Evolutionary conservation across 2,888 invertebrate species (phyloP).

Genomic region (Polydrusus tereticollis): DNA sequence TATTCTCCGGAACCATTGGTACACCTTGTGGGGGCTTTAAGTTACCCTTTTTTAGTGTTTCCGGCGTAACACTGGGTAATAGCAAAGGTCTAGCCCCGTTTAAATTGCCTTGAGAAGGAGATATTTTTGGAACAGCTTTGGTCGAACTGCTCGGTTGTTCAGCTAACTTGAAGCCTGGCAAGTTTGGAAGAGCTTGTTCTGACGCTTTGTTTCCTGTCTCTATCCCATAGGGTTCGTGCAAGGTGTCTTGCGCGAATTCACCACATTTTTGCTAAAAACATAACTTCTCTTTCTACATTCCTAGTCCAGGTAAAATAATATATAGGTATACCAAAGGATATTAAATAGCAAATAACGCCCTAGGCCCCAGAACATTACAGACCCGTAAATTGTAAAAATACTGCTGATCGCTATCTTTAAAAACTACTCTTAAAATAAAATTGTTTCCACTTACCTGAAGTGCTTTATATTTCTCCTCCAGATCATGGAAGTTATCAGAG

Average conservation of each 20-base stretch:
- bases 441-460: slow-evolving; percentile 56
- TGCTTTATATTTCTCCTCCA: slow-evolving; percentile 58
- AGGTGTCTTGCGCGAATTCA: slow-evolving; percentile 9
- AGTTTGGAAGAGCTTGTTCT: slow-evolving; percentile 23
- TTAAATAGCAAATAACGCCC: too few species aligned
- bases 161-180: slow-evolving; percentile 35
- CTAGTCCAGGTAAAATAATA: background rate
- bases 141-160: slow-evolving; percentile 54
- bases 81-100: slow-evolving; percentile 60
- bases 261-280: slow-evolving; percentile 42
- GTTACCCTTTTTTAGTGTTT: slow-evolving; percentile 54
- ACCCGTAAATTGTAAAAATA: too few species aligned
- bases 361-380: too few species aligned
- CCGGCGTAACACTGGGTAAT: slow-evolving; percentile 60
- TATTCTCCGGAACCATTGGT: slow-evolving; percentile 49
- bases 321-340: too few species aligned
- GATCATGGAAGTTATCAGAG: slow-evolving; percentile 59
- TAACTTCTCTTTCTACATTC: too few species aligned
- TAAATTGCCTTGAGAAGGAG: slow-evolving; percentile 56
- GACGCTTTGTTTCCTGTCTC: slow-evolving; percentile 41
- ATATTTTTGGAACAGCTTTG: slow-evolving; percentile 53
- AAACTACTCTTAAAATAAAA: too few species aligned
- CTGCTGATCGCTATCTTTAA: too few species aligned
- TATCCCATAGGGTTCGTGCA: background rate
- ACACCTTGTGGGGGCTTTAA: slow-evolving; percentile 45